Conservation (phyloP, 2,113 vertebrate species). For the Anarrhichthys ocellatus region DNA sequence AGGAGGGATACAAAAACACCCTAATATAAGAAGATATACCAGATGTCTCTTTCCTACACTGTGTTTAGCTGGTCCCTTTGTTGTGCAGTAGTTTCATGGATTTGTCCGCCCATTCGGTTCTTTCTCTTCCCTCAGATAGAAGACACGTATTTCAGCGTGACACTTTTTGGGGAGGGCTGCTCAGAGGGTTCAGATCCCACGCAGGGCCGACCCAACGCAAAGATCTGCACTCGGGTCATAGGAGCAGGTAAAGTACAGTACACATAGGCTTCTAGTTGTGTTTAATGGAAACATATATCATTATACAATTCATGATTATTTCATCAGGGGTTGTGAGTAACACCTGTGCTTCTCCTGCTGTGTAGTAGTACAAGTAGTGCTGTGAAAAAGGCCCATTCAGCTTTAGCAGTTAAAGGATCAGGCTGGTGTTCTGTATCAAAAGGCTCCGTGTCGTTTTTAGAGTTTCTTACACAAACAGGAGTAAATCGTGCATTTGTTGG, state of each 20-base stretch:
- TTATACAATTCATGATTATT: too few relatives aligned
- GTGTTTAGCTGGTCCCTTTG: too few relatives aligned
- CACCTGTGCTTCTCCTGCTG: background rate
- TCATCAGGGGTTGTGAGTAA: too few relatives aligned
- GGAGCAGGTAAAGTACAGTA: constrained; percentile 85
- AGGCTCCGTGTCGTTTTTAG: too few relatives aligned
- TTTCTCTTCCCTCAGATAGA: constrained; percentile 82
- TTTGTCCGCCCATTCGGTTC: background rate
- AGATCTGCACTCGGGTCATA: constrained; percentile 89
- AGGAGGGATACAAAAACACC: background rate
- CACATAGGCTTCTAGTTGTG: background rate
- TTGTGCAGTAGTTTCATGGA: background rate
- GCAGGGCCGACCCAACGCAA: constrained; percentile 83
- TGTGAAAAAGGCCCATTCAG: background rate
- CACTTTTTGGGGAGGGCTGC: constrained; percentile 90
- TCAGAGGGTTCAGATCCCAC: constrained; percentile 78
- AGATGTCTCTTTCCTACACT: background rate
- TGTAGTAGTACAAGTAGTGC: background rate
- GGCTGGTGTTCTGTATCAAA: too few relatives aligned
- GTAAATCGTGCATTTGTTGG: too few relatives aligned
- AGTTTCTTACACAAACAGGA: too few relatives aligned
- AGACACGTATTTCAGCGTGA: constrained; percentile 86
- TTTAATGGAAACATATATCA: background rate
- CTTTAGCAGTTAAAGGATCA: background rate
- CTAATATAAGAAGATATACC: background rate